These are phyloP conservation scores for Tenualosa ilisha DNA, from an alignment of 2,797 vertebrate genomes.

Conservation along the genomic window DNA sequence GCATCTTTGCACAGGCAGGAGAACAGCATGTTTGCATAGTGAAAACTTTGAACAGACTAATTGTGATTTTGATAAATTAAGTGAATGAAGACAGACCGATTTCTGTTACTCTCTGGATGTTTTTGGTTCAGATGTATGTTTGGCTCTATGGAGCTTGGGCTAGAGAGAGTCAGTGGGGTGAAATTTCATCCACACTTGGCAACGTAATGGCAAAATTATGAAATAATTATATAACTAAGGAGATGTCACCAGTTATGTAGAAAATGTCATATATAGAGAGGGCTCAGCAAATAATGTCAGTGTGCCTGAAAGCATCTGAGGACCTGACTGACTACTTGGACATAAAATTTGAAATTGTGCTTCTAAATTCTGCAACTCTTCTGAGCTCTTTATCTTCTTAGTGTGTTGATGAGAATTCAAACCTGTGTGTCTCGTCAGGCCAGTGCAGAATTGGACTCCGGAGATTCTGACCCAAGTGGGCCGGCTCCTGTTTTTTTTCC, in stretches of 20 bases:
- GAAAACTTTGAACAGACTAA: too few species aligned
- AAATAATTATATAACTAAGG: background rate
- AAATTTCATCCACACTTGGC: background rate
- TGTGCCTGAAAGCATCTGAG: too few species aligned
- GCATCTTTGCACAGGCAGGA: too few species aligned
- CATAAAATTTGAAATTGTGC: too few species aligned
- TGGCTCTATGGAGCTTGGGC: background rate
- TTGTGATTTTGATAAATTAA: too few species aligned
- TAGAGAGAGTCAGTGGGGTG: background rate
- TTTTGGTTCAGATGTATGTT: too few species aligned
- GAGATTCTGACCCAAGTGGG: constrained; percentile 70
- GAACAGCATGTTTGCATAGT: too few species aligned
- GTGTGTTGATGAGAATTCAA: background rate
- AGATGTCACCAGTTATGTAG: background rate
- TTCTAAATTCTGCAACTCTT: background rate
- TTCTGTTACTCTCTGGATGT: too few species aligned
- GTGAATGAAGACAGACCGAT: too few species aligned
- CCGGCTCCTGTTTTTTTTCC: constrained; percentile 76
- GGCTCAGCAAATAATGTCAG: too few species aligned
- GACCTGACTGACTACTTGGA: too few species aligned
- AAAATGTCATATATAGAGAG: too few species aligned
- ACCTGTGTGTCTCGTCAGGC: constrained; percentile 57
- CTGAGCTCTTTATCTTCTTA: background rate
- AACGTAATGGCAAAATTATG: background rate
- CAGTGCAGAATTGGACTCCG: constrained; percentile 68